Evolutionary conservation across 2,888 invertebrate species (phyloP).

Genomic region (Syrphus vitripennis): DNA sequence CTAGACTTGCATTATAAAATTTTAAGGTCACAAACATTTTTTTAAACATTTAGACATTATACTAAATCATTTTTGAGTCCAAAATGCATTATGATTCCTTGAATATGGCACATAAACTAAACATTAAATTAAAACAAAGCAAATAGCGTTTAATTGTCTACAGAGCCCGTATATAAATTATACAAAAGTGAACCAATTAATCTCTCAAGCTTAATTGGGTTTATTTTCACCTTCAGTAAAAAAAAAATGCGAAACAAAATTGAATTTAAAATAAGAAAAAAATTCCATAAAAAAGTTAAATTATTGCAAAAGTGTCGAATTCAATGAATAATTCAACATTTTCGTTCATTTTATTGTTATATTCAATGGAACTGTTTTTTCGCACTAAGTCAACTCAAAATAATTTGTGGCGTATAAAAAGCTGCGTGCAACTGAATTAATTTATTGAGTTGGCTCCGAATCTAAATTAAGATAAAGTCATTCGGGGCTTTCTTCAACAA

Average conservation of each 20-base stretch:
- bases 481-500: not conserved
- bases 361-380: not conserved
- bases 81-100: not conserved
- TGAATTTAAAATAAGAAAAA: not conserved
- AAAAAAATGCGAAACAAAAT: not conserved
- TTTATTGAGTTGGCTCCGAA: not conserved
- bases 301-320: constrained; percentile 44
- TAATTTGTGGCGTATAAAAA: not conserved
- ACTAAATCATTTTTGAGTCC: not conserved
- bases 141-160: not conserved
- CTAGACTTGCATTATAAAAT: not conserved
- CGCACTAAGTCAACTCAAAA: not conserved
- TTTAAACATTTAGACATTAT: not conserved
- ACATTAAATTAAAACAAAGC: not conserved
- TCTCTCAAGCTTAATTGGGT: not conserved
- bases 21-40: not conserved
- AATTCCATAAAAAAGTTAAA: not conserved
- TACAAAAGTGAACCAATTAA: not conserved
- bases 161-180: not conserved
- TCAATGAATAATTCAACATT: constrained; percentile 49
- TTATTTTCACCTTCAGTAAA: not conserved
- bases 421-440: not conserved
- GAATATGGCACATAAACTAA: not conserved
- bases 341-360: not conserved
- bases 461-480: not conserved